Evolutionary conservation across 2,888 invertebrate species (phyloP), one percentile per base, ranked within the genome.

Genomic region (Drosophila paramelanica): DNA sequence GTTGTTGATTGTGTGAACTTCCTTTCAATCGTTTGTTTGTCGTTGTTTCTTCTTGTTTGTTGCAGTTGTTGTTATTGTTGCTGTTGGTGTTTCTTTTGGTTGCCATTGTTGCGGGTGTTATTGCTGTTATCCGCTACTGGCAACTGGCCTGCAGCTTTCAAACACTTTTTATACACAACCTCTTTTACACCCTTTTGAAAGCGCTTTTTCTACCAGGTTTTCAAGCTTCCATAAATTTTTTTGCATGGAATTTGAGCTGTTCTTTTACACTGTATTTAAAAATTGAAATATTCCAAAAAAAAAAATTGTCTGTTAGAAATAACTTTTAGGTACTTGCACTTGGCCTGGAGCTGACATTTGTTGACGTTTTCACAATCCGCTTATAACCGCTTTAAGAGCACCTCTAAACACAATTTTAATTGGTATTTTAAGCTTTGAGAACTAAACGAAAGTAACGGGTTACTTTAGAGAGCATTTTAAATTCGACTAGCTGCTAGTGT

Each of bases 1-100:
- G 85, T 75, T 86, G 88, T 89, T 86, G 86, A 89, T 89, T 88
- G 84, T 88, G 82, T 78, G 88, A 82, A 84, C 89, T 89, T 87
- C 86, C 88, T 89, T 77, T 84, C 82, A 83, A 81, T 84, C 77
- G 79, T 89, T 87, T 88, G 77, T 85, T 82, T 84, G 82, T 72
- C 77, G 69, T 71, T 73, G 64, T 78, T 79, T 77, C 66, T 68
- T 56, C 51, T 60, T 80, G 57, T 65, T 79, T 82, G 67, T 67
- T 69, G 82, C 31, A 78, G 56, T 61, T 77, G 43, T 13, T 80
- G 67, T 66, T 72, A 51, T 58, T 45, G 36, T 42, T 67, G 14
- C 55, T 61, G 43, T 45, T 58, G 49, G 49, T 64, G 49, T 65
- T 61, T 52, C 76, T 58, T 45, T 58, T 61, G 67, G 50, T 49